Conservation (phyloP, 2,113 vertebrate species). For the Pagrus major region DNA sequence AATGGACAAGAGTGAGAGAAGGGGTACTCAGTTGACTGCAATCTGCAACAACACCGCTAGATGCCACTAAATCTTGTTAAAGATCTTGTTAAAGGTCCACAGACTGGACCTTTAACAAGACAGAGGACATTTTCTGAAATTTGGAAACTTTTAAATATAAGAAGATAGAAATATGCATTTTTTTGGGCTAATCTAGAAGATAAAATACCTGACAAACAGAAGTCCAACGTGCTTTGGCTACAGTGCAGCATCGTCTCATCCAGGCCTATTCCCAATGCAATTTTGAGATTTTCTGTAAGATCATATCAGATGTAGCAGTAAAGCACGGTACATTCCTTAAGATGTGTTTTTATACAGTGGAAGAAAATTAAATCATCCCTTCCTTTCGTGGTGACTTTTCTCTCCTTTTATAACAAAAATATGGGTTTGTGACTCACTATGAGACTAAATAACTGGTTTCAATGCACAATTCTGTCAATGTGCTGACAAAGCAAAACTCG, state of each 20-base stretch:
- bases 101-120: too few relatives aligned
- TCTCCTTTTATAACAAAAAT: conserved; percentile 9
- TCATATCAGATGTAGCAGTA: background rate
- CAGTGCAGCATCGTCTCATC: background rate
- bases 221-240: background rate
- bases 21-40: too few relatives aligned
- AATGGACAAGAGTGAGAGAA: too few relatives aligned
- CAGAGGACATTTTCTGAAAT: background rate
- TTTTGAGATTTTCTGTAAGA: background rate
- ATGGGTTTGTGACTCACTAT: conserved; percentile 24
- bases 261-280: background rate
- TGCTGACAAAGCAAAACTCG: conserved; percentile 40
- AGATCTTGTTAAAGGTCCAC: too few relatives aligned
- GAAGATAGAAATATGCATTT: background rate
- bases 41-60: too few relatives aligned
- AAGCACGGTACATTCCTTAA: background rate
- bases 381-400: background rate
- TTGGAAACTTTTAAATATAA: background rate
- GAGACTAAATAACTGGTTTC: conserved; percentile 39
- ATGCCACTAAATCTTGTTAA: too few relatives aligned
- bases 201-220: background rate
- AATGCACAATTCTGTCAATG: conserved; percentile 11
- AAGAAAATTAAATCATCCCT: background rate
- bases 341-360: background rate
- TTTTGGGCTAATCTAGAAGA: background rate